Evolutionary conservation across 2,113 vertebrate genomes (phyloP).

Genomic region (Calidris pygmaea): DNA sequence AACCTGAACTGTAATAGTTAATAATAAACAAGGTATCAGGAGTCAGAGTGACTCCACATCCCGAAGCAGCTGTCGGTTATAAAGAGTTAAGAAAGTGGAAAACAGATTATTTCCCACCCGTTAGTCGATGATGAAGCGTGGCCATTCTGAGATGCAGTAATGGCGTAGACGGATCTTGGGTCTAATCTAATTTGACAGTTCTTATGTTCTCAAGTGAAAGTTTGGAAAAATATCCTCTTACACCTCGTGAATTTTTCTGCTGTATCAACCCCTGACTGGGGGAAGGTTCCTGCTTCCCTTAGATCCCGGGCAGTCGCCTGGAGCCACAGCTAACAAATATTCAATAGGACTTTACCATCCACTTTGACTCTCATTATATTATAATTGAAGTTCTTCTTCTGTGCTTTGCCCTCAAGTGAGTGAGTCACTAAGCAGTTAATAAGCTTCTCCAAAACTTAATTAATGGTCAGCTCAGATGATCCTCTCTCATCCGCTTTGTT

Average conservation of each 20-base stretch:
- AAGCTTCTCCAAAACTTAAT: not conserved
- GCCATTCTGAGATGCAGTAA: not conserved
- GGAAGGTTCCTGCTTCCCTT: not conserved
- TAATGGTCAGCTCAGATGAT: not conserved
- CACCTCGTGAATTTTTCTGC: not conserved
- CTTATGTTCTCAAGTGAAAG: not conserved
- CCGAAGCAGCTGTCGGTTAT: accelerated
- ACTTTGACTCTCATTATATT: not conserved
- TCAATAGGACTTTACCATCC: not conserved
- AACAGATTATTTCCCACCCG: not conserved
- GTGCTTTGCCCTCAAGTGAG: not conserved
- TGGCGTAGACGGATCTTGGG: accelerated
- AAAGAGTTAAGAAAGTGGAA: not conserved
- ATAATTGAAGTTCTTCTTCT: not conserved
- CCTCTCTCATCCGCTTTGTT: not conserved
- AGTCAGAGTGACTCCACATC: not conserved
- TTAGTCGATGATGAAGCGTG: not conserved
- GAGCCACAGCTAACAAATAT: not conserved
- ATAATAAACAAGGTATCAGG: not conserved
- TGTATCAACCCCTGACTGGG: not conserved
- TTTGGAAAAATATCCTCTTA: not conserved
- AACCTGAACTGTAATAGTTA: not conserved
- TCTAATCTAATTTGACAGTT: not conserved
- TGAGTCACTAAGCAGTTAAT: not conserved
- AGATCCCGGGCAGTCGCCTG: not conserved